These are phyloP conservation scores for Subacronicta megacephala DNA, from an alignment of 2,888 invertebrate species.

Conservation along the genomic window DNA sequence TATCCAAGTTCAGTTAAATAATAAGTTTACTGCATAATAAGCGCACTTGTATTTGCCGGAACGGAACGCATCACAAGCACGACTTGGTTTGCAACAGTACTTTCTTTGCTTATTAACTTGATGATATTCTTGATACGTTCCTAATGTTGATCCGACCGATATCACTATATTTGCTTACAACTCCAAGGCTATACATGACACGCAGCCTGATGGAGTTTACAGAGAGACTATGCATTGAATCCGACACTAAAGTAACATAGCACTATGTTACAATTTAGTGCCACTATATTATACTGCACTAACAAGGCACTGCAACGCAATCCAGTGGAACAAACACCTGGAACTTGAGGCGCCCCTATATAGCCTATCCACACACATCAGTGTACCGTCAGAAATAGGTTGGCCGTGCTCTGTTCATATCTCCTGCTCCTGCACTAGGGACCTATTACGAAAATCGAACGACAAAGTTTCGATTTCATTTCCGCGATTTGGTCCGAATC, in stretches of 20 bases:
- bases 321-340: slow-evolving; percentile 17
- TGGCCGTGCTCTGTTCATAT: too few species aligned
- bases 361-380: background rate
- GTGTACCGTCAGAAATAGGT: too few species aligned
- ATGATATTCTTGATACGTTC: background rate
- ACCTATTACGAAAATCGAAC: too few species aligned
- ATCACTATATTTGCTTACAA: slow-evolving; percentile 8
- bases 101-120: too few species aligned
- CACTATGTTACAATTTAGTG: background rate
- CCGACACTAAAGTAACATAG: background rate
- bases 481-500: too few species aligned
- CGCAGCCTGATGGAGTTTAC: background rate
- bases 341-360: slow-evolving; percentile 6
- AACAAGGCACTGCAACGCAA: slow-evolving; percentile 44
- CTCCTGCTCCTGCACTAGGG: too few species aligned
- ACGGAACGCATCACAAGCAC: too few species aligned
- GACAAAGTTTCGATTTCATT: too few species aligned
- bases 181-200: slow-evolving; percentile 13
- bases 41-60: slow-evolving; percentile 3
- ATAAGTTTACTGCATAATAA: slow-evolving; percentile 2
- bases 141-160: background rate
- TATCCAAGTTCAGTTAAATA: slow-evolving; percentile 20
- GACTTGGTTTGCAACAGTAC: too few species aligned
- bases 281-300: slow-evolving; percentile 1
- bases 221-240: slow-evolving; percentile 1